Percentiles rank a stretch among this genome's conserved stretches.
phyloP scores from a whole-genome alignment of 2,797 vertebrate genomes.

The Takifugu rubripes region DNA sequence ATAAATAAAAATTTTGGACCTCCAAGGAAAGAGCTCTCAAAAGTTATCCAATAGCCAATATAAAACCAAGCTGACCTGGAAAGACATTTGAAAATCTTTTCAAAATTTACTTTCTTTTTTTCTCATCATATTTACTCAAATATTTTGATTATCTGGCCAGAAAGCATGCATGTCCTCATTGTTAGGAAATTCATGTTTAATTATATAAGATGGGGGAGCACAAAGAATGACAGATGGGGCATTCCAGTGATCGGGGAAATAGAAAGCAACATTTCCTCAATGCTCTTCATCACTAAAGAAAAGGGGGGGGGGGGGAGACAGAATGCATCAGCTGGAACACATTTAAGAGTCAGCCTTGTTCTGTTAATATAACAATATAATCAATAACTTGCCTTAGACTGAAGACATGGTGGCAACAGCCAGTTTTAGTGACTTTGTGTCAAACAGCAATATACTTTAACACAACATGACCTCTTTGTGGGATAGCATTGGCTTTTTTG shows the following conservation, averaged over 20 bases:
- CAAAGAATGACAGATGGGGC: slow-evolving; percentile 61
- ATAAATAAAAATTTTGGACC: no score
- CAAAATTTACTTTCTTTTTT: slow-evolving; percentile 6
- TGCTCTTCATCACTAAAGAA: slow-evolving; percentile 42
- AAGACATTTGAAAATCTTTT: no score
- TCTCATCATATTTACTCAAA: slow-evolving; percentile 45
- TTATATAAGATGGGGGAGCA: slow-evolving; percentile 45
- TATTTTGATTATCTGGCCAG: slow-evolving; percentile 51
- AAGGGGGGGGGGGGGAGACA: slow-evolving; percentile 10
- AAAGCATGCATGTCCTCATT: slow-evolving; percentile 47
- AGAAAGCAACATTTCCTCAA: slow-evolving; percentile 51
- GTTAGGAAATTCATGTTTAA: slow-evolving; percentile 59
- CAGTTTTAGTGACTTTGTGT: no score
- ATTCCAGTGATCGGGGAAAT: slow-evolving; percentile 48
- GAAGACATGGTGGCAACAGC: no score
- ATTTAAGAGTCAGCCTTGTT: slow-evolving; percentile 52
- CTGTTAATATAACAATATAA: slow-evolving; percentile 18
- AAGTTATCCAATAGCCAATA: no score
- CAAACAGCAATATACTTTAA: no score
- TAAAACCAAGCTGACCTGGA: no score
- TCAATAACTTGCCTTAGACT: background rate
- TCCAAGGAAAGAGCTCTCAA: no score
- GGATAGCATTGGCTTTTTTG: no score
- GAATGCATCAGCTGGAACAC: slow-evolving; percentile 57
- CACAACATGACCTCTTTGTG: no score